Evolutionary conservation across 2,888 invertebrate species (phyloP), one percentile per base, ranked within the genome.

Genomic region (Amphimallon solstitiale): DNA sequence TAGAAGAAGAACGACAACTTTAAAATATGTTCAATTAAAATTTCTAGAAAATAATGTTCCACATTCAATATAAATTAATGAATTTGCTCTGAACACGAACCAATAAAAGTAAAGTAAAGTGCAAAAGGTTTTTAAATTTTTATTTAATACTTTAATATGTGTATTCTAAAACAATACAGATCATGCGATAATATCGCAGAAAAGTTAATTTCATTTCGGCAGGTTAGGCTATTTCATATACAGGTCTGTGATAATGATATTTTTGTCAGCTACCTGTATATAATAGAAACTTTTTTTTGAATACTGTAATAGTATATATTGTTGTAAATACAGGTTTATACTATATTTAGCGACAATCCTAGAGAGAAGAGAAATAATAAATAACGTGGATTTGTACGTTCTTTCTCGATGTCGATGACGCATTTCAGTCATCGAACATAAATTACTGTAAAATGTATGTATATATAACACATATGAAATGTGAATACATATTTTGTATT

Each of bases 401-500:
- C 10, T 19, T 19, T 15, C 10, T 10, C 19, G 40, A 37, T 14
- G 15, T 7, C 14, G 45, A 45, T 45, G n/a, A 45, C 19, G 19
- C 19, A 7, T 10, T 45, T 19, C 19, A 12, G 37, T n/a, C 37
- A 37, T 37, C 9, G 9, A 37, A 37, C 40, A n/a, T n/a, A n/a
- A n/a, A n/a, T n/a, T 40, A 40, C 40, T 40, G 19, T 45, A 14
- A 17, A 45, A 17, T 9, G 19, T 19, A 45, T 45, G 45, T 45
- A 17, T 19, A 45, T 45, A 45, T 40, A 23, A 29, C 35, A 52
- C 52, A 15, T 52, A 52, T 52, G 19, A 62, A 38, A 48, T 61
- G 46, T 61, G 49, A 49, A 49, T 49, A 62, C 49, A 51, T 62
- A 62, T 62, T 62, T 62, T 62, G 19, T 62, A 62, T 62, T 62